phyloP scores from a whole-genome alignment of 2,888 invertebrate genomes.

The Thecocarcelia acutangulata region DNA sequence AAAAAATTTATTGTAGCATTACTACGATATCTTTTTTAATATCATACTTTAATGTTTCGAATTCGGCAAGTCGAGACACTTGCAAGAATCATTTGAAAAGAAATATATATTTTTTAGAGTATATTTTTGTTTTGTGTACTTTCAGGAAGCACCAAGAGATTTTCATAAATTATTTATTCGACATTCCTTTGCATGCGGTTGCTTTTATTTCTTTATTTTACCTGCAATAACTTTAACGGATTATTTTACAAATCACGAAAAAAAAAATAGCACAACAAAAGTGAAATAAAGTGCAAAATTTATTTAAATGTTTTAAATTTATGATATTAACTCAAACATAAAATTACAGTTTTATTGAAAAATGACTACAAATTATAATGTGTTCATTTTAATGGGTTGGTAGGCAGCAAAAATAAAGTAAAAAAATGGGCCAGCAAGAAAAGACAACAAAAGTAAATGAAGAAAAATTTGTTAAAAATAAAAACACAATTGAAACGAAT shows the following conservation, averaged over 20 bases:
- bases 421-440: constrained; percentile 46
- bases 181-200: too few relatives aligned
- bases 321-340: constrained; percentile 58
- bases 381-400: constrained; percentile 57
- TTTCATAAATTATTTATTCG: too few relatives aligned
- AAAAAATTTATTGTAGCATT: too few relatives aligned
- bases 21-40: too few relatives aligned
- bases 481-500: constrained; percentile 42
- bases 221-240: neutral
- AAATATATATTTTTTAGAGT: too few relatives aligned
- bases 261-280: constrained; percentile 9
- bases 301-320: constrained; percentile 57
- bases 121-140: too few relatives aligned
- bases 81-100: too few relatives aligned
- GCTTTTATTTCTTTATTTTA: too few relatives aligned
- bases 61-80: too few relatives aligned
- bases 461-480: constrained; percentile 28
- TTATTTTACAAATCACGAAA: neutral
- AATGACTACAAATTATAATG: constrained; percentile 65
- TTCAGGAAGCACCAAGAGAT: too few relatives aligned
- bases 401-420: constrained; percentile 8
- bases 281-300: constrained; percentile 53
- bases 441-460: constrained; percentile 8
- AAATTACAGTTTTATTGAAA: constrained; percentile 68
- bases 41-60: too few relatives aligned